Evolutionary conservation across 2,888 invertebrate genomes (phyloP).

Genomic region (Sarcophaga carnaria): DNA sequence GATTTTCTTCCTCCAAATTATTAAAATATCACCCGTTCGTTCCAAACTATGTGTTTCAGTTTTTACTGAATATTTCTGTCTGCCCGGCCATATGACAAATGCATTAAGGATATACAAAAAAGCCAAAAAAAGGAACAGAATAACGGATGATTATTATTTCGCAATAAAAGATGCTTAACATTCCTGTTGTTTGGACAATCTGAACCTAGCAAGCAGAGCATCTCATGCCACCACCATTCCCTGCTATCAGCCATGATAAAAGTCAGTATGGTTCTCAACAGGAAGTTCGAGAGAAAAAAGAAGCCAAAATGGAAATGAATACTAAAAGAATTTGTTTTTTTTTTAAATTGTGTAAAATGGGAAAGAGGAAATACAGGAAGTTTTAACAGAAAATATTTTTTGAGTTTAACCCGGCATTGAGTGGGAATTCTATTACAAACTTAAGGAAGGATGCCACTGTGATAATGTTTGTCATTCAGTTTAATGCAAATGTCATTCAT

Average conservation of each 20-base stretch:
- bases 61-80: neutral
- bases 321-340: neutral
- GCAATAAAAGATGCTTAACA: neutral
- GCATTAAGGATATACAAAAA: slow-evolving; percentile 35
- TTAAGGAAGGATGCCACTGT: slow-evolving; percentile 34
- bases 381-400: no score
- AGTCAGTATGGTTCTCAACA: neutral
- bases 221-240: neutral
- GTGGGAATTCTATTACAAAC: slow-evolving; percentile 3
- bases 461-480: slow-evolving; percentile 59
- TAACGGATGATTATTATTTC: slow-evolving; percentile 37
- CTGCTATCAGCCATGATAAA: neutral
- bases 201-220: neutral
- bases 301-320: neutral
- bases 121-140: slow-evolving; percentile 2
- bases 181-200: neutral
- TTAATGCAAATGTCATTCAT: slow-evolving; percentile 49
- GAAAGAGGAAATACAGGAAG: neutral
- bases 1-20: no score
- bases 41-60: no score
- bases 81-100: slow-evolving; percentile 43
- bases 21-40: no score
- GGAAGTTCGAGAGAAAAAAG: neutral
- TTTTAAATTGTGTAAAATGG: neutral
- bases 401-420: neutral